Base-by-base conservation (phyloP, 2,888 invertebrate genomes). In the Busseola fusca region DNA sequence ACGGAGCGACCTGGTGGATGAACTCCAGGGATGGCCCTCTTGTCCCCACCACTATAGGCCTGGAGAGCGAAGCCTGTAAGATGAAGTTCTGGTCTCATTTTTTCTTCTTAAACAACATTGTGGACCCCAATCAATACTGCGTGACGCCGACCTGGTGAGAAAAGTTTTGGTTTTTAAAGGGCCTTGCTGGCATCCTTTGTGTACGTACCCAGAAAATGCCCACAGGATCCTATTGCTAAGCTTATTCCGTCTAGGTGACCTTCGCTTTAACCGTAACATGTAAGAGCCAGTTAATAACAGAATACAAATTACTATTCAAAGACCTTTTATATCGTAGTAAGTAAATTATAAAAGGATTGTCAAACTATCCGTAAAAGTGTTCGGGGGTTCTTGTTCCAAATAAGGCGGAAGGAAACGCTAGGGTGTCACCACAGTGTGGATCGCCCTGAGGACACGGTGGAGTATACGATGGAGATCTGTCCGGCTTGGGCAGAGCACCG, bases 81-180 rank as follows among this genome's bases (percentile, higher is more conserved):
- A 56, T 57, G 9, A 87, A 86, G 62, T 86, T 86, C 67, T 87
- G 87, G 87, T 64, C 72, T 0, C 85, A 87, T 40, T 69, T 74
- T 0, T 81, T 87, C 57, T 84, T 64, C 40, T 0, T 82, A 12
- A 84, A 85, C 72, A 87, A 86, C 58, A 64, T 86, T 1, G 69
- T 87, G 30, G 83, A 86, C 5, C 9, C 50, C 14, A 48, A 50
- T 9, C 66, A 83, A 6, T 54, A 30, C 18, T 87, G 87, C 37
- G 50, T 87, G 18, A 0, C 6, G 12, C 86, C 87, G 2, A 73
- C 84, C 10, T 87, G 87, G 87, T 87, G 57, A 84, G 83, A 45
- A n/a, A 34, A 52, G 12, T 9, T 52, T 40, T 34, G n/a, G n/a
- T n/a, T 30, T 34, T 34, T n/a, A n/a, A n/a, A n/a, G n/a, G n/a